phyloP scores from a whole-genome alignment of 2,797 vertebrate species.

The Sternotherus odoratus region DNA sequence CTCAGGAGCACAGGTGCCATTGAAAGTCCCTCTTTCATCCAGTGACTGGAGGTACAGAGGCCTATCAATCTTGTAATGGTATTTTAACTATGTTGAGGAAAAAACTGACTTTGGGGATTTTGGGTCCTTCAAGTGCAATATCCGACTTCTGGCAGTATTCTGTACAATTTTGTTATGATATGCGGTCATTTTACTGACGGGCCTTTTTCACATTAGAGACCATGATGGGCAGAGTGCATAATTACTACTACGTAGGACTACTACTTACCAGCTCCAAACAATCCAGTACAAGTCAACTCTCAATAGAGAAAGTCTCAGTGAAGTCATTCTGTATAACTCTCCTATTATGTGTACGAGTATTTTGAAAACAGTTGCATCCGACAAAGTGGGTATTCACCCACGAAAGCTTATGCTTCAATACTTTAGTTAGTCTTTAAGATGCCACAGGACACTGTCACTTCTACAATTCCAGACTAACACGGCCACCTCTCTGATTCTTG shows the following conservation, averaged over 20 bases:
- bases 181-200: background rate
- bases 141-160: background rate
- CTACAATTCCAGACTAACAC: too few species aligned
- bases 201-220: conserved; percentile 13
- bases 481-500: too few species aligned
- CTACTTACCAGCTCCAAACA: background rate
- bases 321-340: background rate
- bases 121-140: background rate
- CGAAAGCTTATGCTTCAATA: too few species aligned
- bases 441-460: too few species aligned
- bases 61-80: background rate
- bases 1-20: conserved; percentile 63
- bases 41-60: conserved; percentile 12
- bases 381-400: too few species aligned
- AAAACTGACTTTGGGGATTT: background rate
- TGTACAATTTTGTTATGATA: too few species aligned
- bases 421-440: too few species aligned
- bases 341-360: background rate
- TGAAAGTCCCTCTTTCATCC: conserved; percentile 30
- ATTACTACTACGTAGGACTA: background rate
- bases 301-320: background rate
- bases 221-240: conserved; percentile 30
- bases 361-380: background rate
- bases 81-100: background rate
- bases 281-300: background rate